Percentiles rank a stretch among this genome's conserved stretches.
phyloP scores from a whole-genome alignment of 2,888 invertebrate species.

The Parnassius apollo region DNA sequence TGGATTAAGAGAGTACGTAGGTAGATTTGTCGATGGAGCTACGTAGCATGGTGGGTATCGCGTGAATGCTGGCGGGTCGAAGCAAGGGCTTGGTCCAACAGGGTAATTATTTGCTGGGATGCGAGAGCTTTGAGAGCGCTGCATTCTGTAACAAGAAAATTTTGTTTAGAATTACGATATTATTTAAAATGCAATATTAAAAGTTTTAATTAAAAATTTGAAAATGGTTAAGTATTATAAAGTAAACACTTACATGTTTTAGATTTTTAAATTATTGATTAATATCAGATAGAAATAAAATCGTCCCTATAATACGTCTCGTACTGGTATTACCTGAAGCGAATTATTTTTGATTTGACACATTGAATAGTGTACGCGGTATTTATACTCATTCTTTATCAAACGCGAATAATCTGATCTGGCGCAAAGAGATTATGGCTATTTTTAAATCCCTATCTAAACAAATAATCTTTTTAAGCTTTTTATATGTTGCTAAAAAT shows the following conservation, averaged over 20 bases:
- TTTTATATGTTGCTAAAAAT: conserved; percentile 13
- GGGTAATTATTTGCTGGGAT: too few species aligned
- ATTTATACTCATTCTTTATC: conserved; percentile 21
- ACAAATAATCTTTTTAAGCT: not conserved
- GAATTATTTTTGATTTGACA: not conserved
- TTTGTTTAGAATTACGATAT: too few species aligned
- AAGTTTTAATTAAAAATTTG: too few species aligned
- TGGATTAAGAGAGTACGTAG: not conserved
- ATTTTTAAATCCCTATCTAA: conserved; percentile 6
- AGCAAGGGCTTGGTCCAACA: not conserved
- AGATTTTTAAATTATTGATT: too few species aligned
- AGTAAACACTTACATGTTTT: too few species aligned
- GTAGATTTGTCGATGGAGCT: not conserved
- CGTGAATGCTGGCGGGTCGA: not conserved
- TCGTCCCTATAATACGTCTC: too few species aligned
- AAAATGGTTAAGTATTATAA: too few species aligned
- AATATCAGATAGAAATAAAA: too few species aligned
- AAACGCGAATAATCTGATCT: conserved; percentile 16
- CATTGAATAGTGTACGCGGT: not conserved
- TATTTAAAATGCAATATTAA: too few species aligned
- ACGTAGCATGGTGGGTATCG: conserved; percentile 4
- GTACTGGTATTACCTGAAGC: too few species aligned
- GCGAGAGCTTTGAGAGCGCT: not conserved
- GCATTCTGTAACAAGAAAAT: conserved; percentile 3
- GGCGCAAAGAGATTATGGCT: not conserved